Evolutionary conservation across 2,888 invertebrate genomes (phyloP).

Genomic region (Anorthoa munda): DNA sequence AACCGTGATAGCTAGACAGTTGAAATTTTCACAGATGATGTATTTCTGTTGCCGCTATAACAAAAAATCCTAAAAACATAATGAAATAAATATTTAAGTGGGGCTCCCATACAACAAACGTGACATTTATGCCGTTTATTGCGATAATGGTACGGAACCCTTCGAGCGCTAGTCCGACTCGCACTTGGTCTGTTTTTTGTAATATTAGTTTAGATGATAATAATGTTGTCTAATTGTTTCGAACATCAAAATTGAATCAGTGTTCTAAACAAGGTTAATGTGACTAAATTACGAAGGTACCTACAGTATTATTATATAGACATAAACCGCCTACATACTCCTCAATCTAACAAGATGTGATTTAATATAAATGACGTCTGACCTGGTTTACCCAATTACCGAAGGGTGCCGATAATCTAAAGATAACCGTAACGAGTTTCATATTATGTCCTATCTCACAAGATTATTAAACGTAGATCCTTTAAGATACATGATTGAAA

Average conservation of each 20-base stretch:
- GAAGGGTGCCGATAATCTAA: not conserved
- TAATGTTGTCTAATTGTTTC: not conserved
- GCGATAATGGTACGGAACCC: too few species aligned
- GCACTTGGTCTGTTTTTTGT: too few species aligned
- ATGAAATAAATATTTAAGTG: too few species aligned
- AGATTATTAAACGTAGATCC: not conserved
- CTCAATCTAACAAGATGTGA: not conserved
- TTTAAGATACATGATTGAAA: not conserved
- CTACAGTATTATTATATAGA: not conserved
- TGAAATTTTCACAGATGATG: too few species aligned
- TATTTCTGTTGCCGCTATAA: too few species aligned
- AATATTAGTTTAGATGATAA: too few species aligned
- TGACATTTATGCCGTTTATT: too few species aligned
- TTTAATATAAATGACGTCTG: not conserved
- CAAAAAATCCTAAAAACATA: too few species aligned
- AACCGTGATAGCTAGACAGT: too few species aligned
- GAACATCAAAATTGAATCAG: not conserved
- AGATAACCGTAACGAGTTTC: not conserved
- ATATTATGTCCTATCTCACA: not conserved
- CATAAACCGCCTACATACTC: not conserved
- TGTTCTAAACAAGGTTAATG: not conserved
- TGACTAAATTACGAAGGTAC: not conserved
- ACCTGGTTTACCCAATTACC: constrained; percentile 22
- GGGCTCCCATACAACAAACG: too few species aligned
- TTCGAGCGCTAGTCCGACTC: too few species aligned